These are phyloP conservation scores for Euura lappo DNA, from an alignment of 1,140 invertebrate genomes.

Conservation along the genomic window DNA sequence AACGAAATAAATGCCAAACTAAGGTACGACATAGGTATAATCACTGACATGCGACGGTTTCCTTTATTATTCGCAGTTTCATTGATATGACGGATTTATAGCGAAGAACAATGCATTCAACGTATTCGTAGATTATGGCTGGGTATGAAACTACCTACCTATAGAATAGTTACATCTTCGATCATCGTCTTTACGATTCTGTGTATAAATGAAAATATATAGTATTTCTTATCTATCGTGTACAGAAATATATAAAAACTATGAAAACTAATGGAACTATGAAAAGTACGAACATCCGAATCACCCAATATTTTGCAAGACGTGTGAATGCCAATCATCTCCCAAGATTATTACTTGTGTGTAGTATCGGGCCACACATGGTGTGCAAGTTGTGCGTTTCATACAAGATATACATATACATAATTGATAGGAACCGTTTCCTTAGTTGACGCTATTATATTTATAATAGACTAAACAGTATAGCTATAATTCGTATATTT, in stretches of 20 bases:
- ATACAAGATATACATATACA: not conserved
- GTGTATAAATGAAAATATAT: not conserved
- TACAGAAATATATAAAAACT: not conserved
- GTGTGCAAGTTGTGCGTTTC: not conserved
- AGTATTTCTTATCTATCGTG: not conserved
- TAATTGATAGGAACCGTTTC: not conserved
- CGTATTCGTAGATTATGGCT: too few species aligned
- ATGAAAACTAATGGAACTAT: not conserved
- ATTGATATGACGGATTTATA: not conserved
- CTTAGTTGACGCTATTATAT: not conserved
- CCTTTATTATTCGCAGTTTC: not conserved
- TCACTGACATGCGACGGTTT: not conserved
- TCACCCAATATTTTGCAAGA: not conserved
- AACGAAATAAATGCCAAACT: not conserved
- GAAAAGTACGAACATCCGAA: not conserved
- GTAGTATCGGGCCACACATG: not conserved
- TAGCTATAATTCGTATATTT: not conserved
- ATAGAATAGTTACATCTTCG: not conserved
- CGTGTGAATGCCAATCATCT: not conserved
- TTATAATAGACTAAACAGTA: not conserved
- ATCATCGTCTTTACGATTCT: not conserved
- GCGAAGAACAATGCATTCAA: not conserved
- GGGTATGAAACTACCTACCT: too few species aligned
- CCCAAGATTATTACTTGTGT: too few species aligned
- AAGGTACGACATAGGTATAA: too few species aligned